Percentiles rank a stretch among this genome's conserved stretches.
phyloP scores from a whole-genome alignment of 2,797 vertebrate species.

The Holocentrus rufus region DNA sequence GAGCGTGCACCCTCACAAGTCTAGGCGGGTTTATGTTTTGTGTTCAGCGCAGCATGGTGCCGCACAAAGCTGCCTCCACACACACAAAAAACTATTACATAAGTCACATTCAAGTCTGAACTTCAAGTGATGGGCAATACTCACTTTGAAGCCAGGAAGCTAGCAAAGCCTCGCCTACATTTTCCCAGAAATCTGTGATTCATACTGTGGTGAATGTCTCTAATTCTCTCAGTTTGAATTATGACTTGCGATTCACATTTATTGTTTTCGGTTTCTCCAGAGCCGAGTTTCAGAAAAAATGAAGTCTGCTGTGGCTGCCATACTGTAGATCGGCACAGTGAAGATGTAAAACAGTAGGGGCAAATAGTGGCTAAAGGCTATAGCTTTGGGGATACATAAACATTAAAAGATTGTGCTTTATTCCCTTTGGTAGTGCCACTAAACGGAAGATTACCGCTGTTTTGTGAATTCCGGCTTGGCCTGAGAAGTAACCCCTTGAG shows the following conservation, averaged over 20 bases:
- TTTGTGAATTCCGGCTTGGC: slow-evolving; percentile 8
- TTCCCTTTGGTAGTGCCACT: background rate
- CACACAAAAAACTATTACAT: slow-evolving; percentile 60
- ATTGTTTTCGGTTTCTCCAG: slow-evolving; percentile 14
- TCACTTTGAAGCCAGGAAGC: slow-evolving; percentile 48
- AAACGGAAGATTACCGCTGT: slow-evolving; percentile 11
- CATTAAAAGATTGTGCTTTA: slow-evolving; percentile 6
- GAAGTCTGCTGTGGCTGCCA: slow-evolving; percentile 29
- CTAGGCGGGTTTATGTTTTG: slow-evolving; percentile 66
- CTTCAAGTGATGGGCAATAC: slow-evolving; percentile 60
- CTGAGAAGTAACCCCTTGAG: slow-evolving; percentile 41
- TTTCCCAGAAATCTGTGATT: slow-evolving; percentile 74
- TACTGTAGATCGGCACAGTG: background rate
- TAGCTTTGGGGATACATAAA: background rate
- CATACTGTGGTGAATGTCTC: slow-evolving; percentile 61
- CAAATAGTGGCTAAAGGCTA: background rate
- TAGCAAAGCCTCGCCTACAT: slow-evolving; percentile 66
- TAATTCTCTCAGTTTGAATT: background rate
- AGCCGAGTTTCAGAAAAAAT: slow-evolving; percentile 9
- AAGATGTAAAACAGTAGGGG: slow-evolving; percentile 13
- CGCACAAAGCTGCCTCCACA: slow-evolving; percentile 67
- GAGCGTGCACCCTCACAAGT: slow-evolving; percentile 62
- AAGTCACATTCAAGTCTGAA: slow-evolving; percentile 72
- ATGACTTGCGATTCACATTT: slow-evolving; percentile 26
- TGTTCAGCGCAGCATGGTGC: slow-evolving; percentile 35